A percentile compares a stretch with the other conserved stretches of the same genome.
These are phyloP conservation scores for Psittacula derbiana DNA, from an alignment of 2,797 vertebrate genomes.

Conservation along the genomic window DNA sequence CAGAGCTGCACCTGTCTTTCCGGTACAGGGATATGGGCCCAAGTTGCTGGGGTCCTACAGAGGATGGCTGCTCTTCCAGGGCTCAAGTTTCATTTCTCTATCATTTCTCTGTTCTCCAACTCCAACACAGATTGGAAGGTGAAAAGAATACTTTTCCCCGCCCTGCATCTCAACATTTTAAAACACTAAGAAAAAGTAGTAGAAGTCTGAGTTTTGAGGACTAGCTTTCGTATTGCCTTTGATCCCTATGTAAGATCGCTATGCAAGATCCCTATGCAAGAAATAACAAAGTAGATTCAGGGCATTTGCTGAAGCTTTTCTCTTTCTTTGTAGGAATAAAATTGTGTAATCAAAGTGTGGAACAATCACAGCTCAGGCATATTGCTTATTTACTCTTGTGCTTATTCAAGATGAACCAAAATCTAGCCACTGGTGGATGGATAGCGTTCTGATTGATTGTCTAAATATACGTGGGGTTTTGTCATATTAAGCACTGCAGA, in stretches of 20 bases:
- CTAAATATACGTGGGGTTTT: background rate
- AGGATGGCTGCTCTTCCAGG: background rate
- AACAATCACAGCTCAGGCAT: rapidly evolving
- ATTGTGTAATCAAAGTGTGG: background rate
- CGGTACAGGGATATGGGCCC: background rate
- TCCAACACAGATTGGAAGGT: background rate
- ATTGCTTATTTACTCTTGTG: background rate
- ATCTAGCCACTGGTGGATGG: background rate
- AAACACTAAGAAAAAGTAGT: background rate
- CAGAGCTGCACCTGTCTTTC: background rate
- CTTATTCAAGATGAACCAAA: background rate
- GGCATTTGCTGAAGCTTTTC: background rate
- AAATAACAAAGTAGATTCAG: background rate
- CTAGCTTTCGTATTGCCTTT: background rate
- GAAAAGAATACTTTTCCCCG: background rate
- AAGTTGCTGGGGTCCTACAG: background rate
- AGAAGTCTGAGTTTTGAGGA: background rate
- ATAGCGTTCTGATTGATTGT: background rate
- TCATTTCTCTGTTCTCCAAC: background rate
- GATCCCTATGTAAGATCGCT: background rate
- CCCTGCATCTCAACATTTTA: background rate
- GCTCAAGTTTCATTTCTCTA: background rate
- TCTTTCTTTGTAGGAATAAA: background rate
- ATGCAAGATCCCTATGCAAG: background rate
- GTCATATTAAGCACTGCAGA: background rate